phyloP scores from a whole-genome alignment of 2,888 invertebrate genomes.

The Orthosia gracilis region DNA sequence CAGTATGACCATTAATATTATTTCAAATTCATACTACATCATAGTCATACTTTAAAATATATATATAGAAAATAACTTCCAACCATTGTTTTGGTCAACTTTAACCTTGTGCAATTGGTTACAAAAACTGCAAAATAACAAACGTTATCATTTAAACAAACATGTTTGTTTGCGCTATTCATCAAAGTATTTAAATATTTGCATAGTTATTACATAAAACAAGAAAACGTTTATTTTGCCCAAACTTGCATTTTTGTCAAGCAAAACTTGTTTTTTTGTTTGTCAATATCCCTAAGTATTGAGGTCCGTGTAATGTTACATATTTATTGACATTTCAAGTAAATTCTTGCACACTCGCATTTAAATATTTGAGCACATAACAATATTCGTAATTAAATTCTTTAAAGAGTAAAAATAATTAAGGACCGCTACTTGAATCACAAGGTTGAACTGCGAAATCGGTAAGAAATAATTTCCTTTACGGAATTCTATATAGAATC shows the following conservation, averaged over 20 bases:
- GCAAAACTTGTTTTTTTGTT: too few relatives aligned
- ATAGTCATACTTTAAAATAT: too few relatives aligned
- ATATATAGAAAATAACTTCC: not conserved
- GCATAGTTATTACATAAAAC: conserved; percentile 21
- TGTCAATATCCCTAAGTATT: conserved; percentile 24
- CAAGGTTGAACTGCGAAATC: conserved; percentile 63
- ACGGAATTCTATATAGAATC: conserved; percentile 58
- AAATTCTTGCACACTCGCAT: conserved; percentile 22
- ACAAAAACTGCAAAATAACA: conserved; percentile 34
- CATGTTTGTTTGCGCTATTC: conserved; percentile 35
- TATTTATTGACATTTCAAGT: conserved; percentile 39
- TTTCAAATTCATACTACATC: too few relatives aligned
- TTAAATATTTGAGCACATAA: conserved; percentile 17
- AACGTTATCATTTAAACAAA: conserved; percentile 40
- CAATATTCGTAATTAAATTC: conserved; percentile 52
- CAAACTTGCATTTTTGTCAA: conserved; percentile 24
- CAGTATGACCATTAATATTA: too few relatives aligned
- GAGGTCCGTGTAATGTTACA: conserved; percentile 30
- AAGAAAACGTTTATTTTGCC: conserved; percentile 36
- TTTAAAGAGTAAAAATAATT: conserved; percentile 65
- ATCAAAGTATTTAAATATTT: conserved; percentile 35
- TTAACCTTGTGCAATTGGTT: conserved; percentile 40
- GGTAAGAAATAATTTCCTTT: conserved; percentile 54
- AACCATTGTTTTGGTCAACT: not conserved
- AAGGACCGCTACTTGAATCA: conserved; percentile 69